These are phyloP conservation scores for Gryon sp. DNA, from an alignment of 1,140 invertebrate genomes.

Conservation along the genomic window DNA sequence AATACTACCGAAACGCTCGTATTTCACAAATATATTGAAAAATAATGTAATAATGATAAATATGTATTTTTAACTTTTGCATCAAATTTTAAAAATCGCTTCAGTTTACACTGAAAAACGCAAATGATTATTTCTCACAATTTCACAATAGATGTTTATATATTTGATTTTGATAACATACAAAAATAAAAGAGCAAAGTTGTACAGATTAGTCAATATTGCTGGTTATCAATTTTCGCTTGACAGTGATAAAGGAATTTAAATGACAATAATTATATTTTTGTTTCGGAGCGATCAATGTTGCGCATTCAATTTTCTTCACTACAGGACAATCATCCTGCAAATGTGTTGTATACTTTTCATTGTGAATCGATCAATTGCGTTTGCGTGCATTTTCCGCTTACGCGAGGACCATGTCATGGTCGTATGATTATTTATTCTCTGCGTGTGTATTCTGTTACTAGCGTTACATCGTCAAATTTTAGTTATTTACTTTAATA, in stretches of 20 bases:
- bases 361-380: constrained; percentile 59
- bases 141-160: too few species aligned
- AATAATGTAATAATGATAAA: too few species aligned
- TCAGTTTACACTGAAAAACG: too few species aligned
- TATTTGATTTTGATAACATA: too few species aligned
- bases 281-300: neutral
- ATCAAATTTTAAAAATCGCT: too few species aligned
- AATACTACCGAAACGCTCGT: too few species aligned
- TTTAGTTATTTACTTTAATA: constrained; percentile 18
- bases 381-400: constrained; percentile 57
- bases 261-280: neutral
- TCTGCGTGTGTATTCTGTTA: constrained; percentile 40
- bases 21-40: too few species aligned
- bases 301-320: constrained; percentile 30
- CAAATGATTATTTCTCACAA: too few species aligned
- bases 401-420: constrained; percentile 56
- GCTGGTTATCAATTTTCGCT: too few species aligned
- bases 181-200: too few species aligned
- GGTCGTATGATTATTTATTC: constrained; percentile 59
- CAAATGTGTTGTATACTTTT: constrained; percentile 53
- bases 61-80: too few species aligned
- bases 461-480: neutral
- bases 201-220: too few species aligned
- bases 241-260: neutral
- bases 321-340: constrained; percentile 38